Evolutionary conservation across 2,797 vertebrate genomes (phyloP), one percentile per base, ranked within the genome.

Genomic region (Odontamblyopus rebecca): DNA sequence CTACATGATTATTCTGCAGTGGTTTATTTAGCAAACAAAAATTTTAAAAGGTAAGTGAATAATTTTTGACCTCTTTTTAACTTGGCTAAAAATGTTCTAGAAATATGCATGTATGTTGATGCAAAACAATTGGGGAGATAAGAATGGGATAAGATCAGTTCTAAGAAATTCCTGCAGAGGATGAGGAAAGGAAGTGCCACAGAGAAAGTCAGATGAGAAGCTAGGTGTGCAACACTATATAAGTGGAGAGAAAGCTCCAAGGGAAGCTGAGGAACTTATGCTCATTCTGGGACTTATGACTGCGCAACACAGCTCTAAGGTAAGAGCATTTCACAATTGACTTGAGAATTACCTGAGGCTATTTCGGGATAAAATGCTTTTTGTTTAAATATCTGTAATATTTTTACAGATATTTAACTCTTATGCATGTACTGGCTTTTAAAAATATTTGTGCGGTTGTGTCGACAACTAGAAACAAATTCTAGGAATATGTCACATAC

Each of bases 211-310:
- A 78, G 71, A 72, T 32, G 70, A 69, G 51, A 78, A 80, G 87
- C 51, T 82, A 75, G 48, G 51, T 73, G 75, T 75, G 65, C 16
- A 19, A 30, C 4, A 32, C 56, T 89, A 92, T 91, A 92, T 86
- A 91, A 77, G 61, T n/a, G 48, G 35, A 67, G 4, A 5, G 15
- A 29, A 75, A 60, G 65, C 68, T 81, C 18, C 6, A 70, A 38
- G 26, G 68, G 32, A 50, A 74, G 61, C 56, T 78, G 72, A 51
- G 18, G 16, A 71, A n/a, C 54, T 27, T 57, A 30, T 4, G 19
- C 18, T 62, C 68, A 68, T 63, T 78, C 60, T 61, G 11, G 44
- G 77, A 82, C 82, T 70, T 86, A 94, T 95, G 93, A 86, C 89
- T 82, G 88, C 51, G 83, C 76, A 69, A 85, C 71, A 73, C 67